Evolutionary conservation across 2,888 invertebrate species (phyloP).

Genomic region (Mesorhabditis sp.): DNA sequence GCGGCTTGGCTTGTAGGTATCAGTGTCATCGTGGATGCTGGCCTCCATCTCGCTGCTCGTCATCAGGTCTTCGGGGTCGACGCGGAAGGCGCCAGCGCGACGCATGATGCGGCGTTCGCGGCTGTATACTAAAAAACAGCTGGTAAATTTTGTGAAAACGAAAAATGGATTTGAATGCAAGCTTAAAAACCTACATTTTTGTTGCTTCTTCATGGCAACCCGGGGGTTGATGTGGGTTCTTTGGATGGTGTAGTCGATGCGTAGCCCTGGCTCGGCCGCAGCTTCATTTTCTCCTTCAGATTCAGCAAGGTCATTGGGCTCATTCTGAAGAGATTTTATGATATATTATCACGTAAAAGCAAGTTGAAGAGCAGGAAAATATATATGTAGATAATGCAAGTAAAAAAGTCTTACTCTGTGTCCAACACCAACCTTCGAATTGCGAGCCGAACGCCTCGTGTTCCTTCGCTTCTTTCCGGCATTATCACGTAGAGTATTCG

Average conservation of each 20-base stretch:
- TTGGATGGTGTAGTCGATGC: not conserved
- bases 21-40: slow-evolving; percentile 26
- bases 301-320: not conserved
- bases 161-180: too few relatives aligned
- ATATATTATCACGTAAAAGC: too few relatives aligned
- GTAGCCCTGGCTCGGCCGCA: not conserved
- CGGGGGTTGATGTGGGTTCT: not conserved
- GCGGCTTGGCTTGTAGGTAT: slow-evolving; percentile 29
- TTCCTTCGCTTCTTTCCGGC: slow-evolving; percentile 7
- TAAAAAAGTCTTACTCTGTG: not conserved
- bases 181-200: not conserved
- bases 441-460: not conserved
- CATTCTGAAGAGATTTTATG: not conserved
- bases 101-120: not conserved
- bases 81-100: slow-evolving; percentile 7
- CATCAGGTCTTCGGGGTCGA: slow-evolving; percentile 27
- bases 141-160: too few relatives aligned
- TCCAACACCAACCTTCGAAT: slow-evolving; percentile 3
- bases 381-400: not conserved
- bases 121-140: not conserved
- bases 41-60: slow-evolving; percentile 25
- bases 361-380: too few relatives aligned
- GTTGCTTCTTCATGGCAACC: slow-evolving; percentile 1
- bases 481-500: not conserved
- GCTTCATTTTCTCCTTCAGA: not conserved